A percentile compares a stretch with the other conserved stretches of the same genome.
phyloP scores from a whole-genome alignment of 2,797 vertebrate species.

The Crypturellus tataupa region DNA sequence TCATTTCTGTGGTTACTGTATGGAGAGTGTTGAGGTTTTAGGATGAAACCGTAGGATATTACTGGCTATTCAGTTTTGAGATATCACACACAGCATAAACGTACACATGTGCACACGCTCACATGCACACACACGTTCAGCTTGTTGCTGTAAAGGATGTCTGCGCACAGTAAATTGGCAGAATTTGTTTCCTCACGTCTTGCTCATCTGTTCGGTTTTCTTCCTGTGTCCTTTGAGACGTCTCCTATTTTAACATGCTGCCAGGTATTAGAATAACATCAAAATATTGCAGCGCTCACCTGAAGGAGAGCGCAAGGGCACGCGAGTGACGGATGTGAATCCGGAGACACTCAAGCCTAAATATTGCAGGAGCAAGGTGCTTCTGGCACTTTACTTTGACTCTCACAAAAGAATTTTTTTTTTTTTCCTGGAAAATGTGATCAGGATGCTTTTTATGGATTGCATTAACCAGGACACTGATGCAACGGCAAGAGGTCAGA shows the following conservation, averaged over 20 bases:
- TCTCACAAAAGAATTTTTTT: neutral
- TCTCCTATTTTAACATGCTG: conserved; percentile 2
- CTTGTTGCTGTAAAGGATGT: neutral
- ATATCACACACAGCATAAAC: neutral
- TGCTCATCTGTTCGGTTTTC: neutral
- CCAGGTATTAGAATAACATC: neutral
- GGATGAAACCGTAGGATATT: neutral
- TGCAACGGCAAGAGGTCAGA: neutral
- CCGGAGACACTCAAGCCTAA: neutral
- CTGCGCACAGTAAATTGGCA: neutral
- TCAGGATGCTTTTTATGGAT: neutral
- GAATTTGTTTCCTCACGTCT: conserved; percentile 8
- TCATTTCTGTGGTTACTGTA: conserved; percentile 7
- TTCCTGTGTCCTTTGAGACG: neutral
- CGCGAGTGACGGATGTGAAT: neutral
- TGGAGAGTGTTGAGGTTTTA: conserved; percentile 13
- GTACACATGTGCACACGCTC: neutral
- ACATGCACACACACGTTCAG: neutral
- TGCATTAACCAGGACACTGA: neutral
- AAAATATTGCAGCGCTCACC: neutral
- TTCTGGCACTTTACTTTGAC: neutral
- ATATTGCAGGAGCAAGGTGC: neutral
- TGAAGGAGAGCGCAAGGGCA: neutral
- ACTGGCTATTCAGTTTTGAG: neutral
- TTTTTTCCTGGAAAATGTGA: neutral